Evolutionary conservation across 1,140 invertebrate species (phyloP).

Genomic region (Matsumurasca onukii): DNA sequence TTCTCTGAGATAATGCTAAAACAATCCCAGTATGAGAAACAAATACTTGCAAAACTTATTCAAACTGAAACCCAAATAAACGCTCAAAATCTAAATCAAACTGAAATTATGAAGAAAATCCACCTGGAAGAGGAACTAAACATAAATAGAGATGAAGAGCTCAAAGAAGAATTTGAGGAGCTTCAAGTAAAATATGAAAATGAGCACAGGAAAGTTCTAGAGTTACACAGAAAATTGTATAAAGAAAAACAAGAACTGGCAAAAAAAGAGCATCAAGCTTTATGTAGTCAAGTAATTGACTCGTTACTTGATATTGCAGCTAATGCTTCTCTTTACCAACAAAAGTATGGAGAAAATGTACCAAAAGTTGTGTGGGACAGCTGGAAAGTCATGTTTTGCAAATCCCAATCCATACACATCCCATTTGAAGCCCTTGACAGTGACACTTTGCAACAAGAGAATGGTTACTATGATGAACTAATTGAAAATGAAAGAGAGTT

Average conservation of each 20-base stretch:
- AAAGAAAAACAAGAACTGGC: constrained; percentile 51
- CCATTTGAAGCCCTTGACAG: not conserved
- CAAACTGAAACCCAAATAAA: constrained; percentile 57
- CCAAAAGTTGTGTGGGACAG: not conserved
- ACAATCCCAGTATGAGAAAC: constrained; percentile 62
- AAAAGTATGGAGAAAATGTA: not conserved
- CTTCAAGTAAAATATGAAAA: constrained; percentile 52
- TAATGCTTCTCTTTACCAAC: not conserved
- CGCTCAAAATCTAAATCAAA: constrained; percentile 53
- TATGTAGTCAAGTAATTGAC: constrained; percentile 50
- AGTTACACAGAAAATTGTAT: constrained; percentile 53
- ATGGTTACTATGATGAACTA: not conserved
- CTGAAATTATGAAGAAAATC: constrained; percentile 14
- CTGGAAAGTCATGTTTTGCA: constrained; percentile 3
- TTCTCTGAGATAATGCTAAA: constrained; percentile 56
- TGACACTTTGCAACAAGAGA: not conserved
- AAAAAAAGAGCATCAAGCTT: constrained; percentile 48
- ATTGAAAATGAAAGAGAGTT: constrained; percentile 49
- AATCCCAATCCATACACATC: not conserved
- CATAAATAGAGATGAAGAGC: constrained; percentile 51
- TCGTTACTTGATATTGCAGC: not conserved
- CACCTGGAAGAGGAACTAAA: constrained; percentile 37
- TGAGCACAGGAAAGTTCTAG: constrained; percentile 52
- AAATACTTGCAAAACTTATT: constrained; percentile 59
- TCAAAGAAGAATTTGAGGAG: constrained; percentile 49